Base-by-base conservation (phyloP, 2,113 vertebrate genomes). In the Solea solea region DNA sequence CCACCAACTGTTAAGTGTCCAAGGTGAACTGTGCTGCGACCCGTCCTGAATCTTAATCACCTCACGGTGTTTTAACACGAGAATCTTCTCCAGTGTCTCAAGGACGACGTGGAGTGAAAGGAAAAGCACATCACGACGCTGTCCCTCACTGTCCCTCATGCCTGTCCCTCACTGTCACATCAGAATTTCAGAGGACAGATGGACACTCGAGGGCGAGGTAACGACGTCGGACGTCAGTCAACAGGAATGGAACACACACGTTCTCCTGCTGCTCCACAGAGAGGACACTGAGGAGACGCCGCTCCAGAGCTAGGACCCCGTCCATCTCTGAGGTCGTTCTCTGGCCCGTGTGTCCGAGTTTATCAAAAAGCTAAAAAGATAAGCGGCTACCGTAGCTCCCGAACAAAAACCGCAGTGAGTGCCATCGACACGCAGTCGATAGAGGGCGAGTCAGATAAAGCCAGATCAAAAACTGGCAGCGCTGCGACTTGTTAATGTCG, bases 11-110 rank as follows among this genome's bases (percentile, higher is more conserved):
- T 73, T 80, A 76, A 86, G 72, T 51, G 72, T 7, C 34, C 69
- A 85, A 89, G 82, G 80, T 90, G 85, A 90, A 77, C 69, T 61
- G 25, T 51, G 14, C 4, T 0, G n/a, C 67, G 57, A 80, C 76
- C 25, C 64, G 9, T 15, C 59, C 51, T 44, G 80, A 84, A 88
- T 88, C 73, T 46, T 83, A 88, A 91, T 86, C 49, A 34, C 62
- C 14, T n/a, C 57, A 1, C 21, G 21, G 40, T 27, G 65, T 68
- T 77, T 21, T 58, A 72, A 61, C 25, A 46, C 2, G 0, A 74
- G 61, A 66, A 50, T 64, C 21, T 60, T 67, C 55, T 81, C 42
- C 54, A 12, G 62, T 65, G 74, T 34, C 63, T 85, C 79, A 83
- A 85, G 84, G 81, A 70, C 34, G 9, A 7, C 5, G 6, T 27